Evolutionary conservation across 2,888 invertebrate species (phyloP), one percentile per base, ranked within the genome.

Genomic region (Plebejus argus): DNA sequence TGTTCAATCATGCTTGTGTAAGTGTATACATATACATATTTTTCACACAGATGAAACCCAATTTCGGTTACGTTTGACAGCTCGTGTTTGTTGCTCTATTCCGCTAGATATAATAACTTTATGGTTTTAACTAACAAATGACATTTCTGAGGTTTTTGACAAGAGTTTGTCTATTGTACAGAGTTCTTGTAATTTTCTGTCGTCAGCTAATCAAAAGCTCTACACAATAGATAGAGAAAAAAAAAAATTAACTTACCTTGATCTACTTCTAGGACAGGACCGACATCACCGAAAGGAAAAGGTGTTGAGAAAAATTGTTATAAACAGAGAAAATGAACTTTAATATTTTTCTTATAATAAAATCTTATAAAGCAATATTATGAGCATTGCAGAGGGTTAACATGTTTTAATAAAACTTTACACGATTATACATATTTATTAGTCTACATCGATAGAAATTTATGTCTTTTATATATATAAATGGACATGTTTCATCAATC

Each of bases 401-500:
- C 78, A 80, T 78, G 78, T 88, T 89, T 89, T 88, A 91, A 89
- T 92, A 92, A 91, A 92, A 90, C 90, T 91, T 90, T 92, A 90
- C 91, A 92, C 89, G 92, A 91, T 91, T 90, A 90, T 89, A 90
- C 86, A 88, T 88, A 87, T 89, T 85, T 85, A 84, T 87, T 87
- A 87, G 86, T 87, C 85, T 88, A 88, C 86, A 88, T 86, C 87
- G 86, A 90, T 90, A 90, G 82, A 85, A 86, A 89, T 88, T 87
- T 89, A 87, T 84, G 89, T 89, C 88, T 88, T 86, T 86, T 86
- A 86, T 86, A 86, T 86, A 86, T 77, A 70, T 77, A 87, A 88
- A 89, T 92, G 93, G 92, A 92, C 92, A 91, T 85, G 86, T 89
- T 89, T 88, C 86, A 88, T n/a, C n/a, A n/a, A n/a, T n/a, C n/a